Conservation (phyloP, 1,140 invertebrate species). For the Glomeris maerens region DNA sequence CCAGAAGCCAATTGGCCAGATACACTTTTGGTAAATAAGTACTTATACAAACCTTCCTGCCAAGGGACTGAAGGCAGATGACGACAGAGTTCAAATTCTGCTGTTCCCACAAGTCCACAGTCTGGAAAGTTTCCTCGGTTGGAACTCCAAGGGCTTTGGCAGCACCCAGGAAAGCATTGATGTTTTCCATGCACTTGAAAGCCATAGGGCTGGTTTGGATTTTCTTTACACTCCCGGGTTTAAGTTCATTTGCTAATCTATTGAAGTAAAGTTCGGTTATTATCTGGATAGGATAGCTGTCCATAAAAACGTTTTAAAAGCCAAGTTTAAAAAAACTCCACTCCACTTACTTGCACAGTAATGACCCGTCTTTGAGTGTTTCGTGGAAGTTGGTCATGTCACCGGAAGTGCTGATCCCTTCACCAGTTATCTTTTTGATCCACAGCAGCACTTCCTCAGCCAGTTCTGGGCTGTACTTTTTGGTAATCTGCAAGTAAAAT, state of each 20-base stretch:
- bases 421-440: conserved; percentile 63
- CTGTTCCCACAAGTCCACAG: conserved; percentile 86
- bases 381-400: conserved; percentile 72
- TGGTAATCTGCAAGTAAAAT: conserved; percentile 61
- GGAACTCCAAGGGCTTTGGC: conserved; percentile 80
- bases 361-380: conserved; percentile 64
- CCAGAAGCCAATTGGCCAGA: too few species aligned
- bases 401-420: conserved; percentile 49
- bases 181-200: conserved; percentile 99
- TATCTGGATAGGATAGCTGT: neutral
- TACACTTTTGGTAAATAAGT: too few species aligned
- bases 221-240: conserved; percentile 63
- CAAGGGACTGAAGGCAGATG: conserved; percentile 83
- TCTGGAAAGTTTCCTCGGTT: conserved; percentile 89
- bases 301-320: neutral
- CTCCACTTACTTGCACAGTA: conserved; percentile 49
- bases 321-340: neutral
- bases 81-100: conserved; percentile 92
- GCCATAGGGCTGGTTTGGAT: conserved; percentile 73
- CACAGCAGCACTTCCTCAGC: conserved; percentile 79
- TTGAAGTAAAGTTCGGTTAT: neutral
- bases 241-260: conserved; percentile 26
- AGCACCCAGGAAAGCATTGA: conserved; percentile 79
- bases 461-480: conserved; percentile 86
- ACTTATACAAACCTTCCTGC: conserved; percentile 69